Conservation (phyloP, 2,113 vertebrate species). For the Noctilio leporinus region DNA sequence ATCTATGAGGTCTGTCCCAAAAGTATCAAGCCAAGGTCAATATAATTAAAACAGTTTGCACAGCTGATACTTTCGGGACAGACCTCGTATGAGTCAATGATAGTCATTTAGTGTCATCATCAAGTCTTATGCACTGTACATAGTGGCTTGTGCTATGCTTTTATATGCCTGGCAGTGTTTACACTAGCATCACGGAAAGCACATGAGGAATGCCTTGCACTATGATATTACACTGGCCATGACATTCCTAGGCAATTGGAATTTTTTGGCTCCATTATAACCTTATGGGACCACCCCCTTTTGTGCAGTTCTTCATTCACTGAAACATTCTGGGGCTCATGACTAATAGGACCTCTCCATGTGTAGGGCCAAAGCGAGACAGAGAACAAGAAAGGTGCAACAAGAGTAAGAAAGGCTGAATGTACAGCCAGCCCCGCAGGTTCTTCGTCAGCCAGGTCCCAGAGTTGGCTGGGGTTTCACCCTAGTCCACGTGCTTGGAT, state of each 20-base stretch:
- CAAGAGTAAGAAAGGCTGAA: not conserved
- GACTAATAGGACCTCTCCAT: not conserved
- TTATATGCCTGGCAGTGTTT: not conserved
- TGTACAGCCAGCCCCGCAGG: not conserved
- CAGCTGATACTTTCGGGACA: too few species aligned
- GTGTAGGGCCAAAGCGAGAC: not conserved
- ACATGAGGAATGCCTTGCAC: not conserved
- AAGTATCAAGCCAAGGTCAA: too few species aligned
- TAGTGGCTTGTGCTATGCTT: not conserved
- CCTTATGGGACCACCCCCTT: not conserved
- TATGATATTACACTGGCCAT: not conserved
- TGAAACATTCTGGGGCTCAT: not conserved
- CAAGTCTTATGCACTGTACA: not conserved
- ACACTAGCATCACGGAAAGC: not conserved
- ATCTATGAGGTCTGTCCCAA: too few species aligned
- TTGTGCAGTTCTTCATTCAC: not conserved
- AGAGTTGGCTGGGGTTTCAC: not conserved
- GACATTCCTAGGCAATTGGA: not conserved
- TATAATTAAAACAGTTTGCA: too few species aligned
- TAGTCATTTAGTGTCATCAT: not conserved
- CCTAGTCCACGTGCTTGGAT: not conserved
- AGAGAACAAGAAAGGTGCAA: not conserved
- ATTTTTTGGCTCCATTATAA: not conserved
- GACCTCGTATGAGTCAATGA: too few species aligned
- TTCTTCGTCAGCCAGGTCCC: not conserved